A percentile compares a stretch with the other conserved stretches of the same genome.
phyloP scores from a whole-genome alignment of 30 jellyfish, hydroid and myxozoan species.

The Chironex yamaguchii region DNA sequence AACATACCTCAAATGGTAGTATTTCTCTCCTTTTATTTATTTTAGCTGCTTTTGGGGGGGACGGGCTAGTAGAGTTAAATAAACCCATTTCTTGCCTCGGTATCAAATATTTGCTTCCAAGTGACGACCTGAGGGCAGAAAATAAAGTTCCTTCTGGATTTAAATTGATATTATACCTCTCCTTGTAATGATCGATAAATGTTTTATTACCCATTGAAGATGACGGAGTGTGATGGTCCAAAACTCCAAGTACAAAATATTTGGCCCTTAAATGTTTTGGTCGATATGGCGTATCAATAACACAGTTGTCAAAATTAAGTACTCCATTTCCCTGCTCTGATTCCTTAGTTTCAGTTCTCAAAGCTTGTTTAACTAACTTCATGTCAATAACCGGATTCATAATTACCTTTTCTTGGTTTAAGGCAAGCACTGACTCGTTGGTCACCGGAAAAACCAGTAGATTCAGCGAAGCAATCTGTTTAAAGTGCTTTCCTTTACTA shows the following conservation, averaged over 20 bases:
- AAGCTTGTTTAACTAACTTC: too few relatives aligned
- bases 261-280: too few relatives aligned
- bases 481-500: not conserved
- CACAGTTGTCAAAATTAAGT: too few relatives aligned
- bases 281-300: too few relatives aligned
- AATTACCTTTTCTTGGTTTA: not conserved
- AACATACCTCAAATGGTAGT: slow-evolving; percentile 83
- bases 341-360: too few relatives aligned
- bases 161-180: slow-evolving; percentile 37
- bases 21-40: not conserved
- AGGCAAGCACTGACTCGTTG: not conserved
- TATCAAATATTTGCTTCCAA: slow-evolving; percentile 17
- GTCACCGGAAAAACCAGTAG: not conserved
- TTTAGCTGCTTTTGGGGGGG: too few relatives aligned
- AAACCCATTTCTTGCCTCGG: slow-evolving; percentile 46
- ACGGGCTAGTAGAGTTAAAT: too few relatives aligned
- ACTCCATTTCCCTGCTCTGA: too few relatives aligned
- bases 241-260: too few relatives aligned
- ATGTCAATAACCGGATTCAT: too few relatives aligned
- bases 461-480: not conserved
- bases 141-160: slow-evolving; percentile 49
- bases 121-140: slow-evolving; percentile 40
- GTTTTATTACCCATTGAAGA: slow-evolving; percentile 51
- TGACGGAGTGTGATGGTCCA: too few relatives aligned
- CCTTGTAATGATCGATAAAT: slow-evolving; percentile 68